Evolutionary conservation across 2,113 vertebrate genomes (phyloP), one percentile per base, ranked within the genome.

Genomic region (Nycticebus coucang): DNA sequence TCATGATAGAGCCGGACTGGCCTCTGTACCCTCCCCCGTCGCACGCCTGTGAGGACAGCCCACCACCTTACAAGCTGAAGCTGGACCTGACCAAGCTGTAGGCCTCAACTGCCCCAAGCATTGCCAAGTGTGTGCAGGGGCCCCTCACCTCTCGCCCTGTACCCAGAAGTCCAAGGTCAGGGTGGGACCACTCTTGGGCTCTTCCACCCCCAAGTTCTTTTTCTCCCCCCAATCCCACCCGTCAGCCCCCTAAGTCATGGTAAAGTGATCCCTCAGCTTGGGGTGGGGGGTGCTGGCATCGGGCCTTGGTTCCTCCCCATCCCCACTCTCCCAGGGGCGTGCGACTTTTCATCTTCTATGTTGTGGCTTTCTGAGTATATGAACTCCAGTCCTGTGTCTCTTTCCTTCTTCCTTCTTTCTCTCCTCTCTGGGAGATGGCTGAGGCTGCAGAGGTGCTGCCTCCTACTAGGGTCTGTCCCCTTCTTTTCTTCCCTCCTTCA

Each of bases 1-100:
- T 99, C 95, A 97, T 99, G 97, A 98, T 99, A 60, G 99, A 99
- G 41, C 96, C 98, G 53, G 98, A 98, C 0, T 99, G 99, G 97
- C 97, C 98, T 0, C 99, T 98, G 98, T 98, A 0, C 98, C 99
- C 1, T 97, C 99, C 98, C 98, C 99, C 26, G 57, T 99, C 93
- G 0, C 89, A 89, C 4, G 4, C 87, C 87, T 97, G 24, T 30
- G 96, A 89, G 30, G 96, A 97, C 66, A 97, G 89, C 37, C 93
- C 89, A 19, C 97, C 93, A 1, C 93, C 96, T 60, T 98, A 97
- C 96, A 97, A 92, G 89, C 90, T 97, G 83, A 96, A 96, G 66
- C 83, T 98, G 93, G 97, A 97, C 57, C 96, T 97, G 57, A 98
- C 97, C 75, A 96, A 94, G 84, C 95, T 98, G 89, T 98, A 97